These are phyloP conservation scores for Tachina lurida DNA, from an alignment of 2,888 invertebrate genomes.

Conservation along the genomic window DNA sequence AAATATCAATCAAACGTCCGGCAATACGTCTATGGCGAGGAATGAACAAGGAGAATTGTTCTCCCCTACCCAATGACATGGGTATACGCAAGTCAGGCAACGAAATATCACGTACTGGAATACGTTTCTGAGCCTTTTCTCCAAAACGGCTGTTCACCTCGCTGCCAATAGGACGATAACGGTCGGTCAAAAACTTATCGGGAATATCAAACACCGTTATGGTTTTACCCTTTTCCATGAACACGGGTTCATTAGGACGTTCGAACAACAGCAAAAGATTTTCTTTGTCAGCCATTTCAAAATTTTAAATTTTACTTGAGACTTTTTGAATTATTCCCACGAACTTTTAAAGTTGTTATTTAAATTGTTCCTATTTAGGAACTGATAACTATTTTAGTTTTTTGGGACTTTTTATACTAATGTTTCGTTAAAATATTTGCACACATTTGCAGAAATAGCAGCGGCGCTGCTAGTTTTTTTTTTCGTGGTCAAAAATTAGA, in stretches of 20 bases:
- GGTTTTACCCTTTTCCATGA: slow-evolving; percentile 88
- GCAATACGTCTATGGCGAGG: slow-evolving; percentile 87
- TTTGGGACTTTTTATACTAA: slow-evolving; percentile 38
- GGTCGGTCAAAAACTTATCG: slow-evolving; percentile 85
- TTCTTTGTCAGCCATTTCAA: slow-evolving; percentile 82
- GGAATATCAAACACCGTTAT: slow-evolving; percentile 86
- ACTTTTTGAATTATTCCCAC: background rate
- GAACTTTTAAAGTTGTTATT: background rate
- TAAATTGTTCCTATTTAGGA: slow-evolving; percentile 2
- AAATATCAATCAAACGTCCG: slow-evolving; percentile 86
- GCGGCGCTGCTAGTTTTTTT: background rate
- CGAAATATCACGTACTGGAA: slow-evolving; percentile 85
- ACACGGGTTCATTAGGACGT: slow-evolving; percentile 89
- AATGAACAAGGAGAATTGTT: slow-evolving; percentile 88
- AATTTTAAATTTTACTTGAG: background rate
- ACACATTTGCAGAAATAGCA: background rate
- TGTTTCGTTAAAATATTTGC: background rate
- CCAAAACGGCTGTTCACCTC: slow-evolving; percentile 85
- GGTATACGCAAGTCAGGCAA: slow-evolving; percentile 87
- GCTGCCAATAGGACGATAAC: slow-evolving; percentile 83
- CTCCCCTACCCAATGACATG: slow-evolving; percentile 86
- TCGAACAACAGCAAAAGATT: slow-evolving; percentile 88
- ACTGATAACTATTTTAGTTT: slow-evolving; percentile 7
- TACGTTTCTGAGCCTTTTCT: slow-evolving; percentile 83
- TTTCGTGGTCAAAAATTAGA: slow-evolving; percentile 1